phyloP scores from a whole-genome alignment of 2,888 invertebrate species.

The Norana najaformis region DNA sequence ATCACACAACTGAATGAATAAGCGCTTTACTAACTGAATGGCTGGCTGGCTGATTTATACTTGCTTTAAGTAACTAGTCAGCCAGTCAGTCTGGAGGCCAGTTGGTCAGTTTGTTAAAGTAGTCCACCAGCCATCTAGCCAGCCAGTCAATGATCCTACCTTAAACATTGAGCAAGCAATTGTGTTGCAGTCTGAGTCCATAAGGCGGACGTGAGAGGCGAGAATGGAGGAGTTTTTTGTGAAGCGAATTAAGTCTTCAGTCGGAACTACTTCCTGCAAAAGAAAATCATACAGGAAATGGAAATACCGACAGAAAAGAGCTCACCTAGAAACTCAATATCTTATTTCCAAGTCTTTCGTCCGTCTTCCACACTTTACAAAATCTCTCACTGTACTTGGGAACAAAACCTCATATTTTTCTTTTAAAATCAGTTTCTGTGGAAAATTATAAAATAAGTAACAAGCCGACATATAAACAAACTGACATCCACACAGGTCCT shows the following conservation, averaged over 20 bases:
- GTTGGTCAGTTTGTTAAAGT: neutral
- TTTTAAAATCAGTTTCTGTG: neutral
- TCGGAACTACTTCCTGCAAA: conserved; percentile 72
- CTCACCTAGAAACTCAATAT: neutral
- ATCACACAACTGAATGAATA: too few relatives aligned
- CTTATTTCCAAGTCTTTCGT: neutral
- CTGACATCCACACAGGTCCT: neutral
- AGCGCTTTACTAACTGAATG: too few relatives aligned
- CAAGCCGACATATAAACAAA: neutral
- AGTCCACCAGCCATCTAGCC: too few relatives aligned
- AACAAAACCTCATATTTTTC: neutral
- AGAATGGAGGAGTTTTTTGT: conserved; percentile 86
- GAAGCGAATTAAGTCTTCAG: conserved; percentile 89
- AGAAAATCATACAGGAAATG: neutral
- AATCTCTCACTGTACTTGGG: neutral
- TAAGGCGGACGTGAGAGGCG: conserved; percentile 89
- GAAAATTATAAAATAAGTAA: neutral
- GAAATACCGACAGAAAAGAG: neutral
- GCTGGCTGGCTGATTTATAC: too few relatives aligned
- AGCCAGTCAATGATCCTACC: conserved; percentile 65
- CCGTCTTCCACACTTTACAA: too few relatives aligned
- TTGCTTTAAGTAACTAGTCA: too few relatives aligned
- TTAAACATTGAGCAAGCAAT: conserved; percentile 87
- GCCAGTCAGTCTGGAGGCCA: neutral
- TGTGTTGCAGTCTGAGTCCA: conserved; percentile 89